phyloP scores from a whole-genome alignment of 2,888 invertebrate species.

The Ochropleura leucogaster region DNA sequence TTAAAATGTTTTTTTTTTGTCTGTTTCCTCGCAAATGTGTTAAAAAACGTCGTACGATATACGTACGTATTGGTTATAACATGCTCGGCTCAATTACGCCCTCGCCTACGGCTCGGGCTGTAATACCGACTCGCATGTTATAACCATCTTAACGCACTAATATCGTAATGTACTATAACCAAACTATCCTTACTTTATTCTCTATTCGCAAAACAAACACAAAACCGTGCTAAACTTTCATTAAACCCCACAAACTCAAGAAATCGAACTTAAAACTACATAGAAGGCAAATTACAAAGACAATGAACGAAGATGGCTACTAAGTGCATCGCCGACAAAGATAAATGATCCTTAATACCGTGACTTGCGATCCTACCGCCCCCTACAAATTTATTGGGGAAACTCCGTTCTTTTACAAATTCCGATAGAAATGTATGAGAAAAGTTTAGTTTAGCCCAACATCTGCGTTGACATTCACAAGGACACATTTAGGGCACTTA shows the following conservation, averaged over 20 bases:
- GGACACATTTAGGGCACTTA: conserved; percentile 39
- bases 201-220: neutral
- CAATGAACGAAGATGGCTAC: conserved; percentile 45
- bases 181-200: neutral
- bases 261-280: conserved; percentile 34
- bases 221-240: neutral
- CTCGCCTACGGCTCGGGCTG: no score
- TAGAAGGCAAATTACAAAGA: conserved; percentile 51
- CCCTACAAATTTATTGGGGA: conserved; percentile 54
- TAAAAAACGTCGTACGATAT: no score
- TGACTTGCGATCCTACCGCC: conserved; percentile 57
- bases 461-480: conserved; percentile 40
- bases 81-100: no score
- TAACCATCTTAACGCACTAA: no score
- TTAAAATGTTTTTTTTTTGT: no score
- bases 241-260: conserved; percentile 9
- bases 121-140: no score
- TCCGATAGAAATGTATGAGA: conserved; percentile 50
- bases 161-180: no score
- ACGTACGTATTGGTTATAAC: no score
- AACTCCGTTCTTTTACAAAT: conserved; percentile 47
- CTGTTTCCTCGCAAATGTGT: no score
- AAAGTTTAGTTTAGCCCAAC: conserved; percentile 41
- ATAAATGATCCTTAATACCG: conserved; percentile 47
- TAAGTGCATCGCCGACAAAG: conserved; percentile 63